phyloP scores from a whole-genome alignment of 2,888 invertebrate genomes.

The Spisula solida region DNA sequence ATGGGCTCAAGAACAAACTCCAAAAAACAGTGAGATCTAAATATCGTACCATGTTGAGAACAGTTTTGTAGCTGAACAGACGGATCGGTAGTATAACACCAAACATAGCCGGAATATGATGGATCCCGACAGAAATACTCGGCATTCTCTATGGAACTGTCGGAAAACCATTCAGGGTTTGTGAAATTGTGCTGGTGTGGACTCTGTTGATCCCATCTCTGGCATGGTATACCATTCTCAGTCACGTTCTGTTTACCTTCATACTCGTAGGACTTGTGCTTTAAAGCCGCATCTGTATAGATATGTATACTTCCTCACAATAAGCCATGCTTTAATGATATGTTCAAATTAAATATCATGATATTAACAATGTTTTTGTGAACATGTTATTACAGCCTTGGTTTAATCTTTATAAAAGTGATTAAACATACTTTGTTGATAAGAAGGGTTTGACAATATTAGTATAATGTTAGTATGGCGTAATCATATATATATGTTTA shows the following conservation, averaged over 20 bases:
- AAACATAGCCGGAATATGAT: background rate
- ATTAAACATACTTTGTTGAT: no score
- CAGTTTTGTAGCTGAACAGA: background rate
- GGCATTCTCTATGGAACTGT: background rate
- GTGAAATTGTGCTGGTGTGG: background rate
- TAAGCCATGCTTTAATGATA: no score
- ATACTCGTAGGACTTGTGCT: background rate
- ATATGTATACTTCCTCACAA: no score
- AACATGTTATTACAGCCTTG: no score
- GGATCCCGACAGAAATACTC: background rate
- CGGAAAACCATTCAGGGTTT: background rate
- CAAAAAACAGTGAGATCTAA: no score
- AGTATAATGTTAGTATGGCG: no score
- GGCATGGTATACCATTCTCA: background rate
- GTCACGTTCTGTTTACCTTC: background rate
- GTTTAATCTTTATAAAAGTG: no score
- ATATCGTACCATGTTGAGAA: background rate
- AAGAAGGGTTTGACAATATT: no score
- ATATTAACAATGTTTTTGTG: no score
- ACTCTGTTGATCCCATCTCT: constrained; percentile 3
- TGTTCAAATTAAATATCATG: no score
- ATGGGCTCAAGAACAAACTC: no score
- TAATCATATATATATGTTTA: no score
- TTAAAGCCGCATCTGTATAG: background rate
- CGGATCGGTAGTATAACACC: background rate